Evolutionary conservation across 2,113 vertebrate genomes (phyloP).

Genomic region (Cyanistes caeruleus): DNA sequence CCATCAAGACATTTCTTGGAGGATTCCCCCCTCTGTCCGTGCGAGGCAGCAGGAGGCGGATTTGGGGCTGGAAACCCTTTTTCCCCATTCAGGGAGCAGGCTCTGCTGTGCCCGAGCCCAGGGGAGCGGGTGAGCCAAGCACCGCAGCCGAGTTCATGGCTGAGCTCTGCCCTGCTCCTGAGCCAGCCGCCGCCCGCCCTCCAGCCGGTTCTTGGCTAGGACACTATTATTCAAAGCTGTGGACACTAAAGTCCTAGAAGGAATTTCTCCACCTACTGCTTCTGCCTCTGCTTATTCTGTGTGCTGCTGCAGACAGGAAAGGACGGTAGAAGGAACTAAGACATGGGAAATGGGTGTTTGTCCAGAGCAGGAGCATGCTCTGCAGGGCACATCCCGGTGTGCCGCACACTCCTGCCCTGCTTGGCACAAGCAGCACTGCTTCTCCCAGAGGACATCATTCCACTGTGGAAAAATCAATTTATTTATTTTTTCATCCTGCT

Average conservation of each 20-base stretch:
- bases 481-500: background rate
- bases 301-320: background rate
- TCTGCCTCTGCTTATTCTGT: background rate
- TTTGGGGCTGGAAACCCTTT: background rate
- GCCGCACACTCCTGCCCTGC: background rate
- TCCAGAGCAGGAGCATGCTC: background rate
- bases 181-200: background rate
- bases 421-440: background rate
- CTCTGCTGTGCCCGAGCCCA: background rate
- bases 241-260: background rate
- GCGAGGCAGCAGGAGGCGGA: background rate
- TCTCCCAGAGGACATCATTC: background rate
- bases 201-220: background rate
- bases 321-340: background rate
- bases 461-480: background rate
- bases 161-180: background rate
- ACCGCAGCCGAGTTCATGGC: background rate
- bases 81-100: background rate
- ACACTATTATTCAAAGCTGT: background rate
- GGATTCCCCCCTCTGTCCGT: background rate
- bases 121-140: background rate
- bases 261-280: background rate
- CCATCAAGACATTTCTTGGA: background rate
- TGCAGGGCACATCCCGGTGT: background rate
- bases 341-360: background rate